Evolutionary conservation across 2,797 vertebrate species (phyloP).

Genomic region (Dendrocincla fuliginosa): DNA sequence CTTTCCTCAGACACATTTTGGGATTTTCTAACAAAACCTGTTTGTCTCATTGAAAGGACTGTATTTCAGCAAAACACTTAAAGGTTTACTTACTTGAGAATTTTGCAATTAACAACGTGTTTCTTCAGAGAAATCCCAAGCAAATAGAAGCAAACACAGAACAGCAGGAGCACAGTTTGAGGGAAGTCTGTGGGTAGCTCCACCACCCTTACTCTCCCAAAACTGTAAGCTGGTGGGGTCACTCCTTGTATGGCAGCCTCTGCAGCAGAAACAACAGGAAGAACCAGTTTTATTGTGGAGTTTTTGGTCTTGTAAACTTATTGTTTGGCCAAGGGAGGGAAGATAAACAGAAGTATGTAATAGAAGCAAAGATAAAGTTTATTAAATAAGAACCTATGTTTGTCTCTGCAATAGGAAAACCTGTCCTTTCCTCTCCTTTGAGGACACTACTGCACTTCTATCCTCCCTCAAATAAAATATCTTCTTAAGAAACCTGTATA

Average conservation of each 20-base stretch:
- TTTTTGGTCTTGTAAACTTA: neutral
- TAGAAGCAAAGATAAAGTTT: neutral
- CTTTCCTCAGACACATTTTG: neutral
- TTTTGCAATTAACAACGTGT: accelerated
- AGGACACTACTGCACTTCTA: neutral
- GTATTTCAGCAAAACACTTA: neutral
- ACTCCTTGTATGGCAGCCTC: neutral
- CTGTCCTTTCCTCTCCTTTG: neutral
- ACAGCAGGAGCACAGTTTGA: neutral
- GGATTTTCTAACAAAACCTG: neutral
- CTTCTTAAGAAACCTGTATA: neutral
- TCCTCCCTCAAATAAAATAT: neutral
- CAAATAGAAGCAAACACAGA: neutral
- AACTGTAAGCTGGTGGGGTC: neutral
- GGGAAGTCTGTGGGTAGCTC: neutral
- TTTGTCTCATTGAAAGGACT: neutral
- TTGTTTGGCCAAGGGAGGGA: neutral
- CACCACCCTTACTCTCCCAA: neutral
- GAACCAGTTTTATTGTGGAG: neutral
- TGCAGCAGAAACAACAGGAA: neutral
- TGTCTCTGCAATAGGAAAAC: neutral
- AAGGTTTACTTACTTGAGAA: neutral
- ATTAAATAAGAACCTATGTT: neutral
- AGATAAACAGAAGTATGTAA: neutral
- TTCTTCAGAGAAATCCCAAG: neutral